Base-by-base conservation (phyloP, 2,888 invertebrate species). In the Lacanobia oleracea region DNA sequence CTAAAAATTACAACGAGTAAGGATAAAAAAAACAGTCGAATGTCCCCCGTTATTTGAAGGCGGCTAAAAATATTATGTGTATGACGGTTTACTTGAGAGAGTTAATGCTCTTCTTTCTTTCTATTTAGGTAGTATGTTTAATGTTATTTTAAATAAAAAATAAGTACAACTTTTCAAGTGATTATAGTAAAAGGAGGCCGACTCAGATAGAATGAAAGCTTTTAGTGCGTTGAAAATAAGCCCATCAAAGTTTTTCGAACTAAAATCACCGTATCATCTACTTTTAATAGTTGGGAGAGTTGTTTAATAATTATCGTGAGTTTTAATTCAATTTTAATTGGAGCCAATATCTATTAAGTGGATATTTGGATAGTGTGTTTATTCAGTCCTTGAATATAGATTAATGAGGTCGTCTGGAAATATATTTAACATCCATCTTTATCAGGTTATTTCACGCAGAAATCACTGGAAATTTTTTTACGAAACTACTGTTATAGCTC, bases 261-360 rank as follows among this genome's bases (percentile, higher is more conserved):
- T 48, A 0, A 27, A 63, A 48, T 37, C 63, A 74, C 74, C 23
- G 53, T 54, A 74, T 27, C 40, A 33, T 72, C 7, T 40, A 64
- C 60, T 48, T 75, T 56, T 75, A 18, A 27, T 74, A 50, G 40
- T 56, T 21, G 2, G 27, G 6, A 9, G 33, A 33, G 3, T 65
- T 48, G 14, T 18, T 27, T 54, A 54, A 72, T n/a, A n/a, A n/a
- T n/a, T n/a, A n/a, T 40, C 0, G 23, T 18, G 3, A 21, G 23
- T 27, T 27, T 1, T 10, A 21, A 48, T 54, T 40, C 10, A 10
- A 63, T 70, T 59, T 43, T 18, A 50, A 21, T 73, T 10, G 10
- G n/a, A 27, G 21, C 21, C 8, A 27, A 27, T 54, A 73, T 2
- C 2, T 73, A 45, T 33, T 33, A 33, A 33, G 33, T 21, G 23